These are phyloP conservation scores for Tolmerus cingulatus DNA, from an alignment of 2,888 invertebrate genomes.

Conservation along the genomic window DNA sequence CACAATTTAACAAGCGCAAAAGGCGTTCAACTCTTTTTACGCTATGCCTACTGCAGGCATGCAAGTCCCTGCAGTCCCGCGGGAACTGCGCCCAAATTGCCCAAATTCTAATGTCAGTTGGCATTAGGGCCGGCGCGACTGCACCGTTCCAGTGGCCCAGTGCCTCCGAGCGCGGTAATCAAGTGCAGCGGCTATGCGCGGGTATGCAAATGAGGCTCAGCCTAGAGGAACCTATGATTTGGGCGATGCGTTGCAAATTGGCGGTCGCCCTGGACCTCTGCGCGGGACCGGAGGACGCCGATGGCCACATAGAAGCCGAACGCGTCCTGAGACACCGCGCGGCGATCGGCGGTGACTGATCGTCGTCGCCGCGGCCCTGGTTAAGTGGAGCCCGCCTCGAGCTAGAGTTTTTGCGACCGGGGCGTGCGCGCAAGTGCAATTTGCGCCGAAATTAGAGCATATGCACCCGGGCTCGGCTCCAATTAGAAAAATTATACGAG, in stretches of 20 bases:
- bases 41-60: slow-evolving; percentile 27
- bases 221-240: slow-evolving; percentile 41
- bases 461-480: slow-evolving; percentile 34
- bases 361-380: background rate
- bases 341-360: slow-evolving; percentile 5
- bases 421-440: slow-evolving; percentile 40
- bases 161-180: slow-evolving; percentile 29
- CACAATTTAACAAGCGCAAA: slow-evolving; percentile 36
- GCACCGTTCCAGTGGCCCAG: slow-evolving; percentile 38
- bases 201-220: slow-evolving; percentile 30
- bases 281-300: no score
- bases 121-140: background rate
- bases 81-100: background rate
- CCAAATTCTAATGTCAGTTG: slow-evolving; percentile 20
- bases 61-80: background rate
- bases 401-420: slow-evolving; percentile 31
- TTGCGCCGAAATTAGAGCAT: slow-evolving; percentile 37
- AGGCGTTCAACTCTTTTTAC: slow-evolving; percentile 38
- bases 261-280: background rate
- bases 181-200: slow-evolving; percentile 22
- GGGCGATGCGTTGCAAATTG: slow-evolving; percentile 40
- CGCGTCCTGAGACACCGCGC: background rate
- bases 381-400: slow-evolving; percentile 28
- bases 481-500: slow-evolving; percentile 44
- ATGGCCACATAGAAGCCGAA: slow-evolving; percentile 33